Percentiles rank a stretch among this genome's conserved stretches.
Evolutionary conservation across 2,797 vertebrate genomes (phyloP).

Genomic region (Cuniculus paca): DNA sequence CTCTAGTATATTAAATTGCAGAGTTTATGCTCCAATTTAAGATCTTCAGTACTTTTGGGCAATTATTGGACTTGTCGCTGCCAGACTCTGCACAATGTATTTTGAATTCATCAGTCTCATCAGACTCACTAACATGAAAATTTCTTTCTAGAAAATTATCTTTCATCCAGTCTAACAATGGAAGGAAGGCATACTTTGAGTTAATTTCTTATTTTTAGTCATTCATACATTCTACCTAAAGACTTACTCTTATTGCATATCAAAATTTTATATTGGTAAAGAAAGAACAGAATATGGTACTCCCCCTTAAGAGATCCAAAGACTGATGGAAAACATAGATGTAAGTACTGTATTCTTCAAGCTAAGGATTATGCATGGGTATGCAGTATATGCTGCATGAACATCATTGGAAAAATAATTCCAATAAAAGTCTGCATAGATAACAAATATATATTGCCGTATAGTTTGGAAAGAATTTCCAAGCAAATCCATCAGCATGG

Average conservation of each 20-base stretch:
- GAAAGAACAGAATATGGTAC: not conserved
- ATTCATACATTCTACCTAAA: not conserved
- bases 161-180: not conserved
- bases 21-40: not conserved
- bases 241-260: not conserved
- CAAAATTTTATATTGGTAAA: not conserved
- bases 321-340: not conserved
- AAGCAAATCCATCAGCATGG: not conserved
- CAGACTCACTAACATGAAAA: not conserved
- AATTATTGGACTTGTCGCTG: not conserved
- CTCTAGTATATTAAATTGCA: not conserved
- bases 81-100: not conserved
- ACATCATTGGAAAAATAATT: not conserved
- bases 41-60: not conserved
- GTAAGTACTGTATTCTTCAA: not conserved
- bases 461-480: not conserved
- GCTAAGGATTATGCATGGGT: not conserved
- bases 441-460: not conserved
- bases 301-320: not conserved
- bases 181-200: not conserved
- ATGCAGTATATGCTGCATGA: not conserved
- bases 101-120: not conserved
- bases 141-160: not conserved
- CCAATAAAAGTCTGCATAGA: not conserved
- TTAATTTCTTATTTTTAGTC: slow-evolving; percentile 32